Conservation (phyloP, 1,140 invertebrate species). For the Meloidogyne floridensis region DNA sequence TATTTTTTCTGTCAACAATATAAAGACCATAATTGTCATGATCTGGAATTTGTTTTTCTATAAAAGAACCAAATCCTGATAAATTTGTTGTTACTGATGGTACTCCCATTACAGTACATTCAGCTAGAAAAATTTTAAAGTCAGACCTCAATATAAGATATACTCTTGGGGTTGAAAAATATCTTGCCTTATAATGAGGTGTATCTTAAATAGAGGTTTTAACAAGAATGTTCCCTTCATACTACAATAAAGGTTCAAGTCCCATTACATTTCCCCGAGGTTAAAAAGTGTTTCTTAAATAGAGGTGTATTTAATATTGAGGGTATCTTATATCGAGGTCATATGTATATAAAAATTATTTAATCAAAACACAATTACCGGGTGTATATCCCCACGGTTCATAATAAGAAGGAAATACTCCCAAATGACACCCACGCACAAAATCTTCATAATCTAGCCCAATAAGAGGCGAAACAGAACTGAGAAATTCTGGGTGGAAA, state of each 20-base stretch:
- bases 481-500: conserved; percentile 98
- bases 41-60: conserved; percentile 95
- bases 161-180: too few relatives aligned
- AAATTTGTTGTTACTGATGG: conserved; percentile 95
- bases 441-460: conserved; percentile 99
- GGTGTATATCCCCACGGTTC: conserved; percentile 99
- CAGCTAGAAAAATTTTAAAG: conserved; percentile 71
- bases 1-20: conserved; percentile 88
- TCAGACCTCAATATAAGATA: too few relatives aligned
- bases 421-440: conserved; percentile 95
- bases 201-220: too few relatives aligned
- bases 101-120: conserved; percentile 99
- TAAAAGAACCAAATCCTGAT: conserved; percentile 99
- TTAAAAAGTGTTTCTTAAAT: too few relatives aligned
- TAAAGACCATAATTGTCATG: conserved; percentile 98
- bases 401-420: conserved; percentile 98
- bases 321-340: too few relatives aligned
- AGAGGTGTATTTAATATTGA: too few relatives aligned
- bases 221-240: too few relatives aligned
- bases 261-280: too few relatives aligned
- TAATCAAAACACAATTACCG: conserved; percentile 59
- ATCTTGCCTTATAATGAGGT: too few relatives aligned
- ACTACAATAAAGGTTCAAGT: too few relatives aligned
- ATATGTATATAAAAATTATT: background rate
- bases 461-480: conserved; percentile 95